These are phyloP conservation scores for Pachyrhynchus sulphureomaculatus DNA, from an alignment of 1,140 invertebrate genomes.

Conservation along the genomic window DNA sequence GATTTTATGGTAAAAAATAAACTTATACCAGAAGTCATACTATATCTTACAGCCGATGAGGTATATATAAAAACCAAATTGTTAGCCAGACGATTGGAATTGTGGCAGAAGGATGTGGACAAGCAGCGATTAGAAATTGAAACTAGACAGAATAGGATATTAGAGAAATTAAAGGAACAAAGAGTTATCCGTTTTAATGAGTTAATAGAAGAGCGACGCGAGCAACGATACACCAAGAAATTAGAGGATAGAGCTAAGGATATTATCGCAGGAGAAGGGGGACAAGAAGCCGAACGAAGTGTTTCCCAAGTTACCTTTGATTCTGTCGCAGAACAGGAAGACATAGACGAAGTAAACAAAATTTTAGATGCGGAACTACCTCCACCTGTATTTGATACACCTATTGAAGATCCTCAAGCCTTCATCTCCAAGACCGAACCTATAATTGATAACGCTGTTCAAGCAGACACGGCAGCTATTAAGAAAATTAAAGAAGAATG, in stretches of 20 bases:
- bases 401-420: conserved; percentile 55
- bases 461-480: conserved; percentile 44
- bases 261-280: conserved; percentile 21
- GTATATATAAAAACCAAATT: conserved; percentile 46
- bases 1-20: conserved; percentile 53
- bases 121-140: conserved; percentile 45
- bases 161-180: conserved; percentile 38
- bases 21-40: conserved; percentile 58
- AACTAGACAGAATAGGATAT: conserved; percentile 39
- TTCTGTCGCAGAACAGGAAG: conserved; percentile 44
- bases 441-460: conserved; percentile 53
- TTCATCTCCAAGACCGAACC: conserved; percentile 50
- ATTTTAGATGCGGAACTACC: conserved; percentile 46
- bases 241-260: conserved; percentile 15
- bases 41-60: conserved; percentile 52
- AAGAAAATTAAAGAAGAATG: conserved; percentile 51
- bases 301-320: conserved; percentile 40
- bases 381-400: conserved; percentile 51
- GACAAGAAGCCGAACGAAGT: conserved; percentile 9
- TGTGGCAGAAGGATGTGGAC: conserved; percentile 47
- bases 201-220: conserved; percentile 36
- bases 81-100: conserved; percentile 35
- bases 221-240: conserved; percentile 38
- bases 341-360: conserved; percentile 38
- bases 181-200: conserved; percentile 38